Conservation (phyloP, 2,113 vertebrate species). For the Chaenocephalus aceratus region DNA sequence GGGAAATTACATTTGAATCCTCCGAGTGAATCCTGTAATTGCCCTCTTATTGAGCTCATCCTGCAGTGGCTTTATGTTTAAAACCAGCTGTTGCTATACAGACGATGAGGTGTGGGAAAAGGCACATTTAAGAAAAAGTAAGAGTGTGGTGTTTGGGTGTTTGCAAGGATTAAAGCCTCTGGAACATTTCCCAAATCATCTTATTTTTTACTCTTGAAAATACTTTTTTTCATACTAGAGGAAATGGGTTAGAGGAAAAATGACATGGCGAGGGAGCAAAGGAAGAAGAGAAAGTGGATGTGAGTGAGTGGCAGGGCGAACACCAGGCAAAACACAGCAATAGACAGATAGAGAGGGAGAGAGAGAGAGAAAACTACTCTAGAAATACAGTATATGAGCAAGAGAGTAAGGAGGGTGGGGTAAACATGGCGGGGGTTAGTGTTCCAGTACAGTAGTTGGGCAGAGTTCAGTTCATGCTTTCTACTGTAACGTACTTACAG, state of each 20-base stretch:
- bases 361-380: neutral
- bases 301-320: neutral
- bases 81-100: conserved; percentile 31
- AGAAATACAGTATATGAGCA: too few species aligned
- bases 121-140: neutral
- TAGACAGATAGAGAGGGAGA: neutral
- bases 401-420: neutral
- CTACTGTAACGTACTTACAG: conserved; percentile 13
- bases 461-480: conserved; percentile 13
- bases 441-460: neutral
- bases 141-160: neutral
- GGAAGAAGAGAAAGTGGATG: neutral
- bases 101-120: conserved; percentile 5
- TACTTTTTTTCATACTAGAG: neutral
- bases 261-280: neutral
- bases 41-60: conserved; percentile 30
- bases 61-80: conserved; percentile 25
- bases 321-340: neutral
- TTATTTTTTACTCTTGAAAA: conserved; percentile 11
- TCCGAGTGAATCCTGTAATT: conserved; percentile 45
- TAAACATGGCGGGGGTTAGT: conserved; percentile 7
- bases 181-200: neutral
- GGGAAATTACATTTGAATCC: conserved; percentile 44
- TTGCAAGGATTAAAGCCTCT: conserved; percentile 9
- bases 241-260: neutral